Evolutionary conservation across 2,797 vertebrate species (phyloP), one percentile per base, ranked within the genome.

Genomic region (Catostomus latipinnis): DNA sequence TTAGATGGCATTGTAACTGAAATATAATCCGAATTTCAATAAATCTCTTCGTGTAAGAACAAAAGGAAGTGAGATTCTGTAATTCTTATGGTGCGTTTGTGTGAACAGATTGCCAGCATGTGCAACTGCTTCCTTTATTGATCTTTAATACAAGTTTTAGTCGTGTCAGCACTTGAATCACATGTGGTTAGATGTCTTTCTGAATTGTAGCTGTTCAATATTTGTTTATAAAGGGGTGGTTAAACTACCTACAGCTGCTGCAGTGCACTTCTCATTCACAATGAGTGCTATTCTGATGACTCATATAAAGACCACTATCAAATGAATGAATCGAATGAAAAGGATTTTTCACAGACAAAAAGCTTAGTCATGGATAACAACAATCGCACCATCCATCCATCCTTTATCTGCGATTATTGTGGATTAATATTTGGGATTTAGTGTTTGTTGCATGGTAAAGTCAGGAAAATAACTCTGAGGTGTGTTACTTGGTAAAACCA

Each of bases 31-130:
- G 8, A 69, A 67, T 50, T 22, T 52, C 6, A 1, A 68, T 45
- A 45, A 14, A 16, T 56, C 8, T 45, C 13, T 6, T 34, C 34
- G 12, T 6, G 50, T 8, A 10, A 45, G 13, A 71, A 45, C 8
- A 14, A 43, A 71, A 56, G 43, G 43, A 71, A 22, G 18, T 90
- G 87, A 91, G 90, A 93, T 93, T 92, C 70, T 90, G 87, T 87
- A 85, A 90, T 92, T 90, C 88, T 90, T 89, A 90, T 90, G 90
- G 91, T 90, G 92, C 90, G 91, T 91, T 87, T 88, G 82, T 91
- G 49, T 0, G 82, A 82, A 87, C 90, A 93, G 7, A 65, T 92
- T 91, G 91, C 88, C 88, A 92, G 91, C 92, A 93, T 90, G 92
- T 91, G 91, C 89, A 90, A 91, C 86, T 91, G 87, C 86, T 91